A percentile compares a stretch with the other conserved stretches of the same genome.
Conservation (phyloP, 2,797 vertebrate genomes). For the Myripristis murdjan region DNA sequence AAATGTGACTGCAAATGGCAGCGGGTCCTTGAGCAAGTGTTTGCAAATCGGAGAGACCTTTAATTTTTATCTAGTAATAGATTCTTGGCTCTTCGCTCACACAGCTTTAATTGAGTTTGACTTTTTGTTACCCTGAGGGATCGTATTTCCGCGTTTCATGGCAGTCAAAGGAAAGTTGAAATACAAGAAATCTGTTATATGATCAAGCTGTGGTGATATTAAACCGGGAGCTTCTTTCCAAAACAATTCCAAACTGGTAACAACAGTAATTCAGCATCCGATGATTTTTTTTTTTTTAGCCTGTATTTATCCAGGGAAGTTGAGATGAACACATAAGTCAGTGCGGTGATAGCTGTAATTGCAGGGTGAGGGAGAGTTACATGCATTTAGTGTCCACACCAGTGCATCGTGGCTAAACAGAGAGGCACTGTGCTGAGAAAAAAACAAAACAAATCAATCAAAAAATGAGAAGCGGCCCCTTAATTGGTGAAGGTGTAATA, state of each 20-base stretch:
- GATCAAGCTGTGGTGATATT: not conserved
- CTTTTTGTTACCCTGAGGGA: slow-evolving; percentile 3
- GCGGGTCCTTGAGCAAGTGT: not conserved
- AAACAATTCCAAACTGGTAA: not conserved
- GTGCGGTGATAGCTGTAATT: no score
- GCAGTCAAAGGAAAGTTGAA: not conserved
- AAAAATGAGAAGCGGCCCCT: no score
- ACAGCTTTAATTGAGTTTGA: slow-evolving; percentile 43
- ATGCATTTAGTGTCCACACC: no score
- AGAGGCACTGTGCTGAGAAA: no score
- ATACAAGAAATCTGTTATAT: not conserved
- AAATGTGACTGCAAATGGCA: slow-evolving; percentile 11
- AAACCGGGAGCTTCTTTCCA: not conserved
- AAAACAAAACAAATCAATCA: no score
- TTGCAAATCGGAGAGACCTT: slow-evolving; percentile 20
- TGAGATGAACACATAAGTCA: no score
- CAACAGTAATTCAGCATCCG: no score
- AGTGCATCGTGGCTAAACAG: no score
- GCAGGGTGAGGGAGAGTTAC: no score
- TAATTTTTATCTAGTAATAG: slow-evolving; percentile 30
- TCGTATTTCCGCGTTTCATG: slow-evolving; percentile 3
- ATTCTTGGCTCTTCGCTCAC: slow-evolving; percentile 8
- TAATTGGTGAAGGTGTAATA: no score
- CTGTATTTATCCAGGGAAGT: no score
- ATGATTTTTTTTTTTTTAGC: no score